Conservation (phyloP, 2,888 invertebrate species). For the Yponomeuta malinellus region DNA sequence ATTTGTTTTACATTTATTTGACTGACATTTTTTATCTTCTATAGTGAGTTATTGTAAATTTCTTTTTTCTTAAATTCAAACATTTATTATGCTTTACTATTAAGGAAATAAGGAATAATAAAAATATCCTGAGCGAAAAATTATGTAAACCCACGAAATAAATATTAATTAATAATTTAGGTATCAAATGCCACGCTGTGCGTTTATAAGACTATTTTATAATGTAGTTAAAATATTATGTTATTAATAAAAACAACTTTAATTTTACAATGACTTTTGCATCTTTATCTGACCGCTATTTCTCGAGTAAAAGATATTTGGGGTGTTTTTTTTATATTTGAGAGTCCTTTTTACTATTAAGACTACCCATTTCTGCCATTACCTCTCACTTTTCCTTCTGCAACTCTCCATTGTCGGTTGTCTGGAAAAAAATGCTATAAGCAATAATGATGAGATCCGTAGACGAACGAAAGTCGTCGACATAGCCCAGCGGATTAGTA, state of each 20-base stretch:
- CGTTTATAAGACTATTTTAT: conserved; percentile 3
- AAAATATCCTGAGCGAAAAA: neutral
- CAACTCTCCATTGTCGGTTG: no score
- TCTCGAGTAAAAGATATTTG: no score
- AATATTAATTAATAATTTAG: neutral
- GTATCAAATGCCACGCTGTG: conserved; percentile 11
- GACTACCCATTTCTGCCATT: no score
- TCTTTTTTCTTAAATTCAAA: neutral
- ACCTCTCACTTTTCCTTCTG: no score
- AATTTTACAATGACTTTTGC: neutral
- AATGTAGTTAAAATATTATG: neutral
- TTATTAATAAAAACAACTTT: conserved; percentile 3
- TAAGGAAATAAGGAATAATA: neutral
- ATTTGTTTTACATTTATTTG: neutral
- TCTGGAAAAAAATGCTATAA: no score
- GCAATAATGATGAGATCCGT: no score
- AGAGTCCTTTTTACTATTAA: no score
- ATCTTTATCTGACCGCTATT: no score
- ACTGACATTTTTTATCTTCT: neutral
- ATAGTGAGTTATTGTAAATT: neutral
- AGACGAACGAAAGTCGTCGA: no score
- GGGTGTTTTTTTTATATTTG: no score
- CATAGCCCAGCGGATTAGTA: no score
- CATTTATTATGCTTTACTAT: neutral
- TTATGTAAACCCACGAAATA: neutral